phyloP scores from a whole-genome alignment of 2,797 vertebrate species.

The Gadopsis marmoratus region DNA sequence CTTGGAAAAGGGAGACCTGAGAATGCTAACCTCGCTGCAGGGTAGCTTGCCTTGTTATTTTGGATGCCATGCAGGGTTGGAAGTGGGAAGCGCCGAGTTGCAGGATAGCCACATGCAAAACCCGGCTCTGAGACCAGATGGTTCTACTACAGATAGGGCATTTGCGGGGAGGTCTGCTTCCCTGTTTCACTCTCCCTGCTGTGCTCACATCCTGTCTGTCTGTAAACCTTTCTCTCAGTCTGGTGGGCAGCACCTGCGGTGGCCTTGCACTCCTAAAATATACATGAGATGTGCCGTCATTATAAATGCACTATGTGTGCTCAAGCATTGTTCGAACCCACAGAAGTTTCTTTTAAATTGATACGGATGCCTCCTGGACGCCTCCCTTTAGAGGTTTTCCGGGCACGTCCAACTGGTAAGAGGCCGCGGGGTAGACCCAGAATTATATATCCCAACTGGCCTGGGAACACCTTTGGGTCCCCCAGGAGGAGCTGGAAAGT shows the following conservation, averaged over 20 bases:
- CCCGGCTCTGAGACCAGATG: constrained; percentile 65
- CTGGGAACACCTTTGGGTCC: no score
- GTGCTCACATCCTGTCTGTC: constrained; percentile 14
- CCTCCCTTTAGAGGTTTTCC: no score
- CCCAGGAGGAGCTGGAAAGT: no score
- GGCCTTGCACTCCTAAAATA: not conserved
- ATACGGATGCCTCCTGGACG: no score
- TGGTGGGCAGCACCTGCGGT: constrained; percentile 29
- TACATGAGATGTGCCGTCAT: not conserved
- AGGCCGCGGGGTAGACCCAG: no score
- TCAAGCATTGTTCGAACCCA: not conserved
- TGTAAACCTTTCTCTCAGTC: constrained; percentile 16
- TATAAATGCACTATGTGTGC: constrained; percentile 3
- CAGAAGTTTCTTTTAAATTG: constrained; percentile 25
- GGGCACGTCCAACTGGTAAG: no score
- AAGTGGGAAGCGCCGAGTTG: constrained; percentile 11
- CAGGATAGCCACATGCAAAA: constrained; percentile 46
- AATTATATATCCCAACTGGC: no score
- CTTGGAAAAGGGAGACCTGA: not conserved
- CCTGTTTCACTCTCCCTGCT: constrained; percentile 21
- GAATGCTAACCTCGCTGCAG: not conserved
- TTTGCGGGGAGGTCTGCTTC: constrained; percentile 34
- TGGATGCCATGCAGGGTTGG: not conserved
- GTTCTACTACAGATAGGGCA: constrained; percentile 35
- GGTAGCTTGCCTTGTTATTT: constrained; percentile 18